Evolutionary conservation across 1,140 invertebrate species (phyloP).

Genomic region (Frieseomelitta varia): DNA sequence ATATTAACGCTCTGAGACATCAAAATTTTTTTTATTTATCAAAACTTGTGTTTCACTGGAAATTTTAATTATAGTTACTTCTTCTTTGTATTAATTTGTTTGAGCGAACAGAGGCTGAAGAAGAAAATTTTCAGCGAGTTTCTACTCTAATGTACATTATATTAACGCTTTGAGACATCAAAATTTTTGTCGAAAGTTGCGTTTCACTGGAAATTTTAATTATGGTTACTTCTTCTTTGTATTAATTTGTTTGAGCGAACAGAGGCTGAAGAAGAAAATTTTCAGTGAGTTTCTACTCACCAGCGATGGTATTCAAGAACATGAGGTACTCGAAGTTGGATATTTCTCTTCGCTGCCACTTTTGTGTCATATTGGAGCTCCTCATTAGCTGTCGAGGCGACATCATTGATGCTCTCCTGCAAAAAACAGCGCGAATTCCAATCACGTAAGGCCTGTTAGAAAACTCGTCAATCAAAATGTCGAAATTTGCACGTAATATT

Average conservation of each 20-base stretch:
- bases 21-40: too few relatives aligned
- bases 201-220: too few relatives aligned
- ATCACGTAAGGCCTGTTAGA: background rate
- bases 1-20: too few relatives aligned
- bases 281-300: slow-evolving; percentile 83
- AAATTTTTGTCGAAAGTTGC: too few relatives aligned
- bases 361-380: slow-evolving; percentile 99
- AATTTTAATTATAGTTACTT: too few relatives aligned
- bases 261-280: background rate
- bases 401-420: slow-evolving; percentile 97
- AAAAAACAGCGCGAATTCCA: slow-evolving; percentile 67
- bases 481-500: background rate
- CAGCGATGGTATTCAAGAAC: slow-evolving; percentile 99
- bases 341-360: slow-evolving; percentile 99
- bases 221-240: too few relatives aligned
- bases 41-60: too few relatives aligned
- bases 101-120: background rate
- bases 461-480: background rate
- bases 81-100: background rate
- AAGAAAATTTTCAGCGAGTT: background rate
- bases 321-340: slow-evolving; percentile 99
- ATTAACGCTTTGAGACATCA: too few relatives aligned
- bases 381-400: slow-evolving; percentile 98
- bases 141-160: slow-evolving; percentile 71
- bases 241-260: background rate